Conservation (phyloP, 2,888 invertebrate genomes). For the Apamea sordens region DNA sequence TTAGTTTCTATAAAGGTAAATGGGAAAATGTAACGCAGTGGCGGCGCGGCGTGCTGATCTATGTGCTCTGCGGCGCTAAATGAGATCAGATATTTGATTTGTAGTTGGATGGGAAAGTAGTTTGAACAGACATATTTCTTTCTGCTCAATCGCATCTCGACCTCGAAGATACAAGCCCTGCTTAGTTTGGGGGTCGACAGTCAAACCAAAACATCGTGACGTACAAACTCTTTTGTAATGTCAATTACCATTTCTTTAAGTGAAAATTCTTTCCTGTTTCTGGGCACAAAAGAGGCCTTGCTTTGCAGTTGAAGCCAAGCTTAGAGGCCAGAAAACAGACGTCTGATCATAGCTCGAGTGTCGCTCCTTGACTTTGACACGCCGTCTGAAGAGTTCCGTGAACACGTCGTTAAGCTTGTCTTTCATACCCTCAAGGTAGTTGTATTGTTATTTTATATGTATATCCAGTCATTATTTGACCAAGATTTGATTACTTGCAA, state of each 20-base stretch:
- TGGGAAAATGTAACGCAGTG: constrained; percentile 23
- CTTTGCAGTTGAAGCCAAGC: not conserved
- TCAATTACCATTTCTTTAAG: no score
- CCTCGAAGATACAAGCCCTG: not conserved
- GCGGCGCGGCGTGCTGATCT: not conserved
- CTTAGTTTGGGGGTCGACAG: not conserved
- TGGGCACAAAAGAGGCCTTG: not conserved
- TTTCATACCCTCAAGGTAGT: not conserved
- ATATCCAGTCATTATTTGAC: not conserved
- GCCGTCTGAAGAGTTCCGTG: not conserved
- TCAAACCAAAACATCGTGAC: not conserved
- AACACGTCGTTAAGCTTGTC: constrained; percentile 17
- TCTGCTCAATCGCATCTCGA: not conserved
- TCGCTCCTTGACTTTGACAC: constrained; percentile 5
- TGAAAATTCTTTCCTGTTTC: not conserved
- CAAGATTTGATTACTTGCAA: not conserved
- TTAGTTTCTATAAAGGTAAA: constrained; percentile 43
- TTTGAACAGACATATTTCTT: not conserved
- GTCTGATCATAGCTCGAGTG: constrained; percentile 25
- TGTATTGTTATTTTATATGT: constrained; percentile 1
- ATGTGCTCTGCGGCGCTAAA: not conserved
- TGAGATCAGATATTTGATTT: constrained; percentile 3
- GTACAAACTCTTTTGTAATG: not conserved
- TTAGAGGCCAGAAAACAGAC: constrained; percentile 8
- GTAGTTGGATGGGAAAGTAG: not conserved